A percentile compares a stretch with the other conserved stretches of the same genome.
Evolutionary conservation across 2,113 vertebrate species (phyloP).

Genomic region (Eptatretus burgeri): DNA sequence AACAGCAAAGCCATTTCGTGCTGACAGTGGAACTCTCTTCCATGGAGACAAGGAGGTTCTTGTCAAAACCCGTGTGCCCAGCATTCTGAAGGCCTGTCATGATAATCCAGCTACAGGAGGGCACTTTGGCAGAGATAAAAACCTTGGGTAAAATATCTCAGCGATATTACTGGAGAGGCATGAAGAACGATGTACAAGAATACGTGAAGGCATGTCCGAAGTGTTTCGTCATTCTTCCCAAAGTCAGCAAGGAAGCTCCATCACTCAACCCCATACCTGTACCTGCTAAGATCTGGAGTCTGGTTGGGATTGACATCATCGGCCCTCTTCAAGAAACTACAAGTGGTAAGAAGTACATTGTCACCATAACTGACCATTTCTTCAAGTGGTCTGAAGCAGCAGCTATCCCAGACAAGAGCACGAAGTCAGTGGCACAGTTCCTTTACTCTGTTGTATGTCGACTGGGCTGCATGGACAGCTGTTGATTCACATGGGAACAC

Average conservation of each 20-base stretch:
- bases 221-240: neutral
- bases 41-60: neutral
- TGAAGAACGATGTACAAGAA: neutral
- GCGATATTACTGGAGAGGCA: conserved; percentile 1
- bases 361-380: neutral
- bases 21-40: neutral
- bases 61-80: neutral
- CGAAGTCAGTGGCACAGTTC: neutral
- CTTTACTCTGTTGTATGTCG: neutral
- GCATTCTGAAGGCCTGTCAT: conserved; percentile 1
- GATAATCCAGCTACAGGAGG: neutral
- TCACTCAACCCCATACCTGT: neutral
- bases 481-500: no score
- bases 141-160: neutral
- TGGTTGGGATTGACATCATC: neutral
- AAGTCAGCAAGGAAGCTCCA: neutral
- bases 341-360: neutral
- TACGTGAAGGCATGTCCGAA: neutral
- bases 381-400: neutral
- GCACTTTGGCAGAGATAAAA: conserved; percentile 1
- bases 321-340: neutral
- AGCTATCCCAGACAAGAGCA: neutral
- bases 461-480: neutral
- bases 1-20: no score
- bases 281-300: neutral